Evolutionary conservation across 1,140 invertebrate species (phyloP), one percentile per base, ranked within the genome.

Genomic region (Hydropsyche tenuis): DNA sequence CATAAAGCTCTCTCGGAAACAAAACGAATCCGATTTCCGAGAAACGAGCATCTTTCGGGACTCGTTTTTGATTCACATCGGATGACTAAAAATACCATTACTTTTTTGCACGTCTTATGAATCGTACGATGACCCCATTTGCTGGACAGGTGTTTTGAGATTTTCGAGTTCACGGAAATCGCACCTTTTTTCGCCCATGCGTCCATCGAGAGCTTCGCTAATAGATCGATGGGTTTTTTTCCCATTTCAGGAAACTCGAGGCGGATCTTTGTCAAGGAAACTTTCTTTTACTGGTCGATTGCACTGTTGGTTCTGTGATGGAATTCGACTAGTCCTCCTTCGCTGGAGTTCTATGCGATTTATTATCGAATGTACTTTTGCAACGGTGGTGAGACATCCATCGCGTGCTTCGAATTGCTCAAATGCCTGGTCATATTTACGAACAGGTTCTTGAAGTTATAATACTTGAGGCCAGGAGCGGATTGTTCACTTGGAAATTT

Each of bases 81-180:
- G 7, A 27, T 27, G 56, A 60, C 56, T 60, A 60, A 60, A 60
- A 60, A 60, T 60, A 60, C 23, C 22, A 37, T 37, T 4, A 37
- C 30, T 37, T 37, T 37, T 53, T 53, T n/a, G 56, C 56, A 48
- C 51, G 5, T 4, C 16, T 5, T 12, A 27, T 60, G 23, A 60
- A 60, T 60, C 56, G 56, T 60, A 20, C 56, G 56, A 60, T 60
- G 23, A 60, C 56, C 56, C 56, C 56, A 60, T 60, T 60, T 22
- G 23, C 22, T 7, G 22, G 48, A 37, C 48, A 53, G 48, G 56
- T 60, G 20, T 27, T 60, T 14, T 60, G 56, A 60, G 12, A 12
- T 22, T 60, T 60, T 25, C 30, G 30, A 3, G 23, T 60, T 27
- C 56, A 23, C 14, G 7, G 20, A 60, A 60, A 25, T 60, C 14